Conservation (phyloP, 2,797 vertebrate species). For the Notamacropus eugenii region DNA sequence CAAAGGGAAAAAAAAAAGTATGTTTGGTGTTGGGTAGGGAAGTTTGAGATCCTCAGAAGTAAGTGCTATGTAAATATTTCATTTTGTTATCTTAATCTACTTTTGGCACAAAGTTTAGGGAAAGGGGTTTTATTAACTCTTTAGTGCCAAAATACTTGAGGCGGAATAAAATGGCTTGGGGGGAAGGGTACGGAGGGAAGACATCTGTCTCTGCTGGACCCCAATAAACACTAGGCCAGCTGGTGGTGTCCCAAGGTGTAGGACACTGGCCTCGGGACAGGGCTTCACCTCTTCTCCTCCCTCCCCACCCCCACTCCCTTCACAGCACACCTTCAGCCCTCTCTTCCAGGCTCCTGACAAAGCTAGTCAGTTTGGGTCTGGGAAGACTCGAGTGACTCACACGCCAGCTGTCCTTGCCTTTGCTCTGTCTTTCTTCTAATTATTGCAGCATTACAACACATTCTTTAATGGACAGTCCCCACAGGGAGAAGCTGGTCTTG, state of each 20-base stretch:
- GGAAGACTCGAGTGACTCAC: neutral
- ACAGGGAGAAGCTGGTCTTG: neutral
- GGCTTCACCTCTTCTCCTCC: neutral
- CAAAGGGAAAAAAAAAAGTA: neutral
- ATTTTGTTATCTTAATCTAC: constrained; percentile 46
- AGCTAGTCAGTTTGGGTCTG: constrained; percentile 41
- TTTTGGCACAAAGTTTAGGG: constrained; percentile 17
- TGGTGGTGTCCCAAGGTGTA: neutral
- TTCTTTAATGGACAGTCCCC: constrained; percentile 32
- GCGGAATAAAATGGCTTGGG: neutral
- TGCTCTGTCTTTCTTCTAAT: constrained; percentile 57
- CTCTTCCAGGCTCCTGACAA: constrained; percentile 18
- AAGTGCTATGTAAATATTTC: neutral
- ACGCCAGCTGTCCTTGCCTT: constrained; percentile 1
- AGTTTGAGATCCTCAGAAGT: constrained; percentile 17
- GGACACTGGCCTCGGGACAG: neutral
- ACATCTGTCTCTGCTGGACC: neutral
- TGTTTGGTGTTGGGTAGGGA: constrained; percentile 39
- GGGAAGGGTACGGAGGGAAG: neutral
- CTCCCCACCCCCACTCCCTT: neutral
- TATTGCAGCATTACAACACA: constrained; percentile 46
- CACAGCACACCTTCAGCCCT: neutral
- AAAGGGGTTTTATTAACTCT: neutral
- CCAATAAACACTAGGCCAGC: neutral
- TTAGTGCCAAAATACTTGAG: neutral